Evolutionary conservation across 2,888 invertebrate species (phyloP).

Genomic region (Chloromyia formosa): DNA sequence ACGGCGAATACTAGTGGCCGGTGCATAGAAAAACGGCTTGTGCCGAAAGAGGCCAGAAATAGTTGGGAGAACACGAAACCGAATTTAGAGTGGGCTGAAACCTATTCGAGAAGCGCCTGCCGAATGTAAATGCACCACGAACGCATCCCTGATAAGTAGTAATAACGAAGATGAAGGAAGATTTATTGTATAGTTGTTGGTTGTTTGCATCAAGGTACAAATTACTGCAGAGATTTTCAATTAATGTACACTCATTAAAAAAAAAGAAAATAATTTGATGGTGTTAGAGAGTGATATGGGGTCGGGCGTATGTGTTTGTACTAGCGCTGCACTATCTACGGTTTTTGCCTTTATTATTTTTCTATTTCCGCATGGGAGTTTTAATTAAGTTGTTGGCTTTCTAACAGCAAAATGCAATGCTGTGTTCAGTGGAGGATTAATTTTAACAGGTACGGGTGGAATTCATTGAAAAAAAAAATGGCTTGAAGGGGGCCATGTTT

Average conservation of each 20-base stretch:
- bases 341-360: too few relatives aligned
- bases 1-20: slow-evolving; percentile 15
- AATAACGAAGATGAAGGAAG: slow-evolving; percentile 36
- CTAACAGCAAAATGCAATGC: too few relatives aligned
- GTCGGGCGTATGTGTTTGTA: too few relatives aligned
- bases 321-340: too few relatives aligned
- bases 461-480: too few relatives aligned
- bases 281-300: neutral
- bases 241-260: slow-evolving; percentile 25
- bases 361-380: too few relatives aligned
- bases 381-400: too few relatives aligned
- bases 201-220: slow-evolving; percentile 1
- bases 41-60: slow-evolving; percentile 9
- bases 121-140: slow-evolving; percentile 8
- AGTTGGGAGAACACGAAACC: slow-evolving; percentile 7
- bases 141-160: slow-evolving; percentile 28
- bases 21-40: slow-evolving; percentile 19
- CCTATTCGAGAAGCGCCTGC: neutral
- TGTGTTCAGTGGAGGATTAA: too few relatives aligned
- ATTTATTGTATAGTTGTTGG: slow-evolving; percentile 17
- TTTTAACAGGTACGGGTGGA: too few relatives aligned
- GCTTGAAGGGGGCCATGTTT: too few relatives aligned
- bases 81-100: slow-evolving; percentile 20
- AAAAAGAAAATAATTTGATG: neutral
- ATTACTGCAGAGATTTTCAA: slow-evolving; percentile 17